Percentiles rank a stretch among this genome's conserved stretches.
phyloP scores from a whole-genome alignment of 2,888 invertebrate genomes.

The Nomada hirtipes region DNA sequence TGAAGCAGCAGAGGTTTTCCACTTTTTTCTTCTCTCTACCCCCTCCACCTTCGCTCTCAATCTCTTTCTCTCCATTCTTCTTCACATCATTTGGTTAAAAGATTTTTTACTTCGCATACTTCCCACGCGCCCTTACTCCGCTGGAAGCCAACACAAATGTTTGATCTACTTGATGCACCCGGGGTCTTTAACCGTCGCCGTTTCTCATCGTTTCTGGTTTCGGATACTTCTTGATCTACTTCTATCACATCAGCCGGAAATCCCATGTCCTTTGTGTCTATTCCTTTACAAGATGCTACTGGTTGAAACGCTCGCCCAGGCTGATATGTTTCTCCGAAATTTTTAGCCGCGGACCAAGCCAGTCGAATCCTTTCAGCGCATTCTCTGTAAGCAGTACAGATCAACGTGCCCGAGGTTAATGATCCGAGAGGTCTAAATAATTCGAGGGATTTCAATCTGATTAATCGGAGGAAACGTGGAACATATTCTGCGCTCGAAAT shows the following conservation, averaged over 20 bases:
- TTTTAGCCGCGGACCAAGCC: not conserved
- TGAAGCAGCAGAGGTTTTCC: not conserved
- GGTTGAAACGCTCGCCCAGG: not conserved
- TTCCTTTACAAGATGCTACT: not conserved
- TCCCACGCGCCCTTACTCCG: conserved; percentile 6
- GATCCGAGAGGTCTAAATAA: not conserved
- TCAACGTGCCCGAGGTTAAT: not conserved
- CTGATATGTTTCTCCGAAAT: not conserved
- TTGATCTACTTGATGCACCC: conserved; percentile 68
- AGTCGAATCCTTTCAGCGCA: not conserved
- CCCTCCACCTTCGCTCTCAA: not conserved
- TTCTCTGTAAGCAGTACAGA: not conserved
- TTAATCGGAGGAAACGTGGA: no score
- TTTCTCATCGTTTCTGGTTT: conserved; percentile 60
- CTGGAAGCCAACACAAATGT: conserved; percentile 55
- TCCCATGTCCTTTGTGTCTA: conserved; percentile 18
- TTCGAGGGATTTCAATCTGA: no score
- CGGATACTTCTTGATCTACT: conserved; percentile 43
- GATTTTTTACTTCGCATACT: conserved; percentile 42
- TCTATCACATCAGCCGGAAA: conserved; percentile 9
- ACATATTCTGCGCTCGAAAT: no score
- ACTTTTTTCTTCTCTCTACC: not conserved
- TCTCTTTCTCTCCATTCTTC: conserved; percentile 3
- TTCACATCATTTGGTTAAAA: conserved; percentile 65
- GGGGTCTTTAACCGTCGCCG: conserved; percentile 45